Evolutionary conservation across 2,113 vertebrate species (phyloP).

Genomic region (Arenaria interpres): DNA sequence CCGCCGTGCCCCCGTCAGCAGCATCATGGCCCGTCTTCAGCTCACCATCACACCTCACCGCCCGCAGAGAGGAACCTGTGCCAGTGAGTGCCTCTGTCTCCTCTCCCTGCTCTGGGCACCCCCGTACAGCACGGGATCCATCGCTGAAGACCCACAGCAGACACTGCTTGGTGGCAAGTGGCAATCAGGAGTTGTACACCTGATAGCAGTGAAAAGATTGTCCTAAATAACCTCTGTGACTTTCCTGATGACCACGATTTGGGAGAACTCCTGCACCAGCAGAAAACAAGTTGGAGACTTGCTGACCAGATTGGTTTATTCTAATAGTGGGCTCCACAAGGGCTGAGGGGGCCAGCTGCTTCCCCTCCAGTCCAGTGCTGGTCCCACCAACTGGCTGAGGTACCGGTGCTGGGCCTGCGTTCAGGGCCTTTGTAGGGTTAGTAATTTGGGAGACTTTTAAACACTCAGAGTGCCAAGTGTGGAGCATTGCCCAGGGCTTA

Average conservation of each 20-base stretch:
- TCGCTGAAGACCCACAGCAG: not conserved
- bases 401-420: not conserved
- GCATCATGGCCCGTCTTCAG: not conserved
- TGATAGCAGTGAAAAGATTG: not conserved
- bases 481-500: not conserved
- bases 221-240: not conserved
- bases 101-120: not conserved
- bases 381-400: not conserved
- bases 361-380: not conserved
- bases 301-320: not conserved
- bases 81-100: not conserved
- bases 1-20: fast-evolving
- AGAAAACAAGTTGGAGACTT: not conserved
- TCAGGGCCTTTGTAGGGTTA: not conserved
- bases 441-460: not conserved
- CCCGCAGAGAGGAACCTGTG: fast-evolving
- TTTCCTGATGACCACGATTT: not conserved
- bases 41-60: not conserved
- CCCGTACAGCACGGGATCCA: fast-evolving
- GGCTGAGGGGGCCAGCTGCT: not conserved
- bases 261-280: not conserved
- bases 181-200: not conserved
- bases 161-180: not conserved
- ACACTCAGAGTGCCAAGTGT: not conserved
- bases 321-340: fast-evolving